Evolutionary conservation across 1,140 invertebrate species (phyloP), one percentile per base, ranked within the genome.

Genomic region (Pachypsylla venusta): DNA sequence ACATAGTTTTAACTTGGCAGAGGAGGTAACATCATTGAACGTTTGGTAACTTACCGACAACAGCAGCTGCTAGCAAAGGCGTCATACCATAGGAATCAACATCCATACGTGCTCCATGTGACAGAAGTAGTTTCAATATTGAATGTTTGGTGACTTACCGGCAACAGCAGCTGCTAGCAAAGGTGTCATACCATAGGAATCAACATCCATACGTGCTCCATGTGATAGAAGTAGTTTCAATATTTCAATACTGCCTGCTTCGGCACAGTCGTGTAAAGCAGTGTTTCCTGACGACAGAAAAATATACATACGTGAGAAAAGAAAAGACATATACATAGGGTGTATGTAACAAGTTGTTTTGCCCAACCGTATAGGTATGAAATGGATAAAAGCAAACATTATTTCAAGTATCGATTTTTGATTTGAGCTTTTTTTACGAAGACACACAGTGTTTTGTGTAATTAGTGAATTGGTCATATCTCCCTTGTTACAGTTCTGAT

Each of bases 261-360:
- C 93, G 0, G 93, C 93, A 70, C 91, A 94, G 69, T 97, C 93
- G 73, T 97, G 93, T 25, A 97, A 69, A 19, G 93, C 93, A 14
- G 93, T 97, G 69, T 96, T 96, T 5, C 42, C 42, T 48, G 42
- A n/a, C n/a, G n/a, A n/a, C n/a, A n/a, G n/a, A n/a, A n/a, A n/a
- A n/a, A n/a, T n/a, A n/a, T n/a, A n/a, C n/a, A n/a, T n/a, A n/a
- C n/a, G n/a, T n/a, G n/a, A n/a, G n/a, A n/a, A n/a, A n/a, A n/a
- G n/a, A n/a, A n/a, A n/a, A n/a, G n/a, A n/a, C n/a, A n/a, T n/a
- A n/a, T n/a, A n/a, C n/a, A n/a, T n/a, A n/a, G n/a, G n/a, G n/a
- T n/a, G n/a, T n/a, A n/a, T n/a, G n/a, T n/a, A n/a, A n/a, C n/a
- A n/a, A n/a, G n/a, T n/a, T n/a, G n/a, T n/a, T n/a, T n/a, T n/a